phyloP scores from a whole-genome alignment of 2,888 invertebrate species.

The Gortyna flavago region DNA sequence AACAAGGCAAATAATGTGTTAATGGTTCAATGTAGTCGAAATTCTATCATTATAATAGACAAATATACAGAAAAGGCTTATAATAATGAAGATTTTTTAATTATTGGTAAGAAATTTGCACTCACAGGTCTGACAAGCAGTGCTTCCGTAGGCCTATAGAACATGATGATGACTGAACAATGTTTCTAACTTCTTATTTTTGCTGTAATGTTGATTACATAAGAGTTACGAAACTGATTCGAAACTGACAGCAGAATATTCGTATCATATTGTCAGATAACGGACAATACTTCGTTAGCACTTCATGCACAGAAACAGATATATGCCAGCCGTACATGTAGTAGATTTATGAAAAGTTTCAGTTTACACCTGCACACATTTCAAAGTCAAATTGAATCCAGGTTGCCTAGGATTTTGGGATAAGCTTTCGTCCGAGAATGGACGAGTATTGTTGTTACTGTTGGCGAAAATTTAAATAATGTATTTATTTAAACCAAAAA shows the following conservation, averaged over 20 bases:
- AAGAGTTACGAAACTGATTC: background rate
- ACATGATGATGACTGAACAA: background rate
- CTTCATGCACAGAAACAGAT: slow-evolving; percentile 42
- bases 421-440: slow-evolving; percentile 1
- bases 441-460: background rate
- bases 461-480: background rate
- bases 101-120: background rate
- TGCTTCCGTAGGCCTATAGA: background rate
- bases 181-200: background rate
- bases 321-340: slow-evolving; percentile 17
- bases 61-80: background rate
- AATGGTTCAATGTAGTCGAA: slow-evolving; percentile 22
- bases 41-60: background rate
- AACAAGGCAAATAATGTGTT: slow-evolving; percentile 31
- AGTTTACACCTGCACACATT: slow-evolving; percentile 31
- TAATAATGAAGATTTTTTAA: background rate
- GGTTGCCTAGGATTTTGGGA: slow-evolving; percentile 4
- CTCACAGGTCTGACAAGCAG: background rate
- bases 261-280: slow-evolving; percentile 12
- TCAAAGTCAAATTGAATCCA: slow-evolving; percentile 26
- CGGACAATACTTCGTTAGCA: slow-evolving; percentile 32
- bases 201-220: background rate
- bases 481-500: background rate
- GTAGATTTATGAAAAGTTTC: slow-evolving; percentile 36
- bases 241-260: slow-evolving; percentile 24